These are phyloP conservation scores for Taurulus bubalis DNA, from an alignment of 2,113 vertebrate species.

Conservation along the genomic window DNA sequence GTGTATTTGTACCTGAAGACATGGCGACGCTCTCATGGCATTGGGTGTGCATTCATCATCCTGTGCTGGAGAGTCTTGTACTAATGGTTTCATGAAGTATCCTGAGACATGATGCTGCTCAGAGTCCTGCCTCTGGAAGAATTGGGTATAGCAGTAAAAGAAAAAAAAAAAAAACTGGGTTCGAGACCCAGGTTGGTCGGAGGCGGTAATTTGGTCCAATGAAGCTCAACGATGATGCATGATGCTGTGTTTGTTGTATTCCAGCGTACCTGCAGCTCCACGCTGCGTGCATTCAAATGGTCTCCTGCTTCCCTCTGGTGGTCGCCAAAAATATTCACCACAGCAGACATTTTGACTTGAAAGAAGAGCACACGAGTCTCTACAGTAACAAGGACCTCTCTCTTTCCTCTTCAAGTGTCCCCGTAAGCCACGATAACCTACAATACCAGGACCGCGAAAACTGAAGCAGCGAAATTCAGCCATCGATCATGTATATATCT, in stretches of 20 bases:
- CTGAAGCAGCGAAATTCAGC: not conserved
- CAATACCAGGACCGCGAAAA: not conserved
- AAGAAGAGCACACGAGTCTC: not conserved
- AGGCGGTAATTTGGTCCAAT: not conserved
- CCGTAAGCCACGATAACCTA: no score
- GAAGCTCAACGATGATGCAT: not conserved
- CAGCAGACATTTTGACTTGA: not conserved
- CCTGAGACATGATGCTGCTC: not conserved
- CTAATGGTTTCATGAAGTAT: not conserved
- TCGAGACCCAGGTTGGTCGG: not conserved
- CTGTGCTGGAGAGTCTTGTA: not conserved
- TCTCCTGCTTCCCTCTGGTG: constrained; percentile 63
- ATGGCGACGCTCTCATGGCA: not conserved
- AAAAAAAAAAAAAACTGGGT: not conserved
- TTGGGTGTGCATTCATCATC: not conserved
- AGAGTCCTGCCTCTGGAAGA: not conserved
- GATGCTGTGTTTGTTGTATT: no score
- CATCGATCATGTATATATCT: no score
- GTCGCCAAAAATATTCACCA: not conserved
- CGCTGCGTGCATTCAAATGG: not conserved
- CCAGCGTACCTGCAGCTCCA: not conserved
- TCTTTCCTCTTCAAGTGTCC: not conserved
- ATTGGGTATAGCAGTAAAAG: not conserved
- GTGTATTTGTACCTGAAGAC: not conserved
- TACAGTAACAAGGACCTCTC: not conserved